A percentile compares a stretch with the other conserved stretches of the same genome.
phyloP scores from a whole-genome alignment of 1,140 invertebrate species.

The Apis mellifera region DNA sequence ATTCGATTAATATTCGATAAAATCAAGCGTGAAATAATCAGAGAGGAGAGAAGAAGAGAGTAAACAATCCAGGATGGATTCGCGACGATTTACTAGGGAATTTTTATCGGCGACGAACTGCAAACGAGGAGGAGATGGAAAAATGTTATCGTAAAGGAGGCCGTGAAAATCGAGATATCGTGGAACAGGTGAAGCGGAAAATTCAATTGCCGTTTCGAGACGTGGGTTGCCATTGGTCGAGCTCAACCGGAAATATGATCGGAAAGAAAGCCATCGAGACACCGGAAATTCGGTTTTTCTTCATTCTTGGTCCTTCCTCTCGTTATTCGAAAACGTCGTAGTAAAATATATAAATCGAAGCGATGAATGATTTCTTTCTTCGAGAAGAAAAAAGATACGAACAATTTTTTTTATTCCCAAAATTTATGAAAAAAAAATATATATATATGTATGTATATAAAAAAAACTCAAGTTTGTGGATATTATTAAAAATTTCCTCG shows the following conservation, averaged over 20 bases:
- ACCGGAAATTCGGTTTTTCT: not conserved
- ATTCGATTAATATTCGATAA: no score
- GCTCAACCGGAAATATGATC: constrained; percentile 16
- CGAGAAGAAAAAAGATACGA: no score
- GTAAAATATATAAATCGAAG: no score
- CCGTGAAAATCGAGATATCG: constrained; percentile 22
- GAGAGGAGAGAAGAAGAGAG: no score
- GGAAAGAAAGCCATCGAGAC: not conserved
- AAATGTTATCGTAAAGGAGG: not conserved
- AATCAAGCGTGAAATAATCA: no score
- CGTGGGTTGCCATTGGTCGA: not conserved
- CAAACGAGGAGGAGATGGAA: constrained; percentile 5
- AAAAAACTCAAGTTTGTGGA: no score
- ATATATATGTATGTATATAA: no score
- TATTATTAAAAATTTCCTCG: not conserved
- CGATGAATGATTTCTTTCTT: no score
- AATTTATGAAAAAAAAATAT: no score
- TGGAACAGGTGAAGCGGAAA: constrained; percentile 28
- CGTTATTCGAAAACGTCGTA: no score
- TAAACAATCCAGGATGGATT: not conserved
- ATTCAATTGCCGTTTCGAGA: constrained; percentile 50
- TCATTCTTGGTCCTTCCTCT: not conserved
- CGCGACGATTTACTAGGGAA: not conserved
- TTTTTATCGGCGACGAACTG: not conserved
- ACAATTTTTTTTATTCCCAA: no score